Evolutionary conservation across 2,797 vertebrate species (phyloP).

Genomic region (Xenentodon cancila): DNA sequence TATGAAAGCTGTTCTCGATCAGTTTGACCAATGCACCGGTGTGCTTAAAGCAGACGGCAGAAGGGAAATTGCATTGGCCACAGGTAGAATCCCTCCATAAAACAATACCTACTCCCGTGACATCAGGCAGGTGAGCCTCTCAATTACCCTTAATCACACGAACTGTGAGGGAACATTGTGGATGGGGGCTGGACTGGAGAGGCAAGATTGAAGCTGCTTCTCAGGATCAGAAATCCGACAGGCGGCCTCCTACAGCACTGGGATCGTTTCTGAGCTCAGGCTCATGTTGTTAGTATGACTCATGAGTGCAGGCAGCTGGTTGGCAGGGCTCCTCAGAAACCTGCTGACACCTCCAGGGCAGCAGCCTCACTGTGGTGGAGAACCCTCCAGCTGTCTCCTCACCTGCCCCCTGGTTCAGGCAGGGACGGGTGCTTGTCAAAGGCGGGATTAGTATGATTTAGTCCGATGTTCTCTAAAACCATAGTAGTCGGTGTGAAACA

Average conservation of each 20-base stretch:
- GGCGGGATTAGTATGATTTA: not conserved
- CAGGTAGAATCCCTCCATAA: too few relatives aligned
- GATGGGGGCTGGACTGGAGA: too few relatives aligned
- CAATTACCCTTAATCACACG: too few relatives aligned
- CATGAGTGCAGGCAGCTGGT: slow-evolving; percentile 6
- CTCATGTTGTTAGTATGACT: slow-evolving; percentile 2
- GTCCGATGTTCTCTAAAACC: too few relatives aligned
- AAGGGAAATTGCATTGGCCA: too few relatives aligned
- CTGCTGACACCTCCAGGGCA: not conserved
- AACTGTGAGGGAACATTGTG: not conserved
- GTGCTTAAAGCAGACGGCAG: too few relatives aligned
- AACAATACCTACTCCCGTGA: not conserved
- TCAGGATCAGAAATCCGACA: slow-evolving; percentile 3
- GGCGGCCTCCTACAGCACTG: not conserved
- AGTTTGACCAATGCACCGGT: not conserved
- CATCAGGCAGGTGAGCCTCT: not conserved
- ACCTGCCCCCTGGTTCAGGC: not conserved
- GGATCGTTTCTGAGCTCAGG: not conserved
- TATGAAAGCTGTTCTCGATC: not conserved
- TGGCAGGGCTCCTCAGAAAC: slow-evolving; percentile 2
- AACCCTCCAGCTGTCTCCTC: slow-evolving; percentile 17
- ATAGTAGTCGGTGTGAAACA: not conserved
- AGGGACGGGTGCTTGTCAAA: not conserved
- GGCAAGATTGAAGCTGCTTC: slow-evolving; percentile 4
- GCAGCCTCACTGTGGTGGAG: not conserved